These are phyloP conservation scores for Trichopoda pennipes DNA, from an alignment of 2,888 invertebrate genomes.

Conservation along the genomic window DNA sequence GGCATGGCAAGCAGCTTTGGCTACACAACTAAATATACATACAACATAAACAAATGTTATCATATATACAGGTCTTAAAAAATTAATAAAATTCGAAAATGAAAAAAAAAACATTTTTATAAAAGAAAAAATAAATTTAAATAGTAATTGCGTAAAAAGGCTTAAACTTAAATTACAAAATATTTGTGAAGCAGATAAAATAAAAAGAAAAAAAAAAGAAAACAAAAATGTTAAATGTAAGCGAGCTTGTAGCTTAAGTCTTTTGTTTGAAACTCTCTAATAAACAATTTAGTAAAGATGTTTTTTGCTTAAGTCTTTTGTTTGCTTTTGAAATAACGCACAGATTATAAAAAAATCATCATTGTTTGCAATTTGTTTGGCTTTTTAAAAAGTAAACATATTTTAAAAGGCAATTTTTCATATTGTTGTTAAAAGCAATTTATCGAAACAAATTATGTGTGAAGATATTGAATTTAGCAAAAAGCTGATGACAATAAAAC, in stretches of 20 bases:
- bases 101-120: conserved; percentile 4
- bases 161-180: conserved; percentile 39
- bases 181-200: conserved; percentile 25
- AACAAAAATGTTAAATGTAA: conserved; percentile 7
- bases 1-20: conserved; percentile 26
- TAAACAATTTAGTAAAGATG: not conserved
- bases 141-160: conserved; percentile 45
- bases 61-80: conserved; percentile 42
- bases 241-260: conserved; percentile 38
- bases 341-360: no score
- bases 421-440: not conserved
- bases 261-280: conserved; percentile 16
- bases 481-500: no score
- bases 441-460: conserved; percentile 12
- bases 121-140: conserved; percentile 39
- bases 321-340: not conserved
- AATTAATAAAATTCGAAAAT: conserved; percentile 5
- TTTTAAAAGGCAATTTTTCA: not conserved
- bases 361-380: conserved; percentile 9
- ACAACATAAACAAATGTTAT: conserved; percentile 24
- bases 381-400: not conserved
- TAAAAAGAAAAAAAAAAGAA: conserved; percentile 8
- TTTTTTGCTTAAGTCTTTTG: conserved; percentile 44
- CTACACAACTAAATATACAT: conserved; percentile 11
- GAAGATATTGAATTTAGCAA: not conserved